phyloP scores from a whole-genome alignment of 2,888 invertebrate species.

The Cyclophora punctaria region DNA sequence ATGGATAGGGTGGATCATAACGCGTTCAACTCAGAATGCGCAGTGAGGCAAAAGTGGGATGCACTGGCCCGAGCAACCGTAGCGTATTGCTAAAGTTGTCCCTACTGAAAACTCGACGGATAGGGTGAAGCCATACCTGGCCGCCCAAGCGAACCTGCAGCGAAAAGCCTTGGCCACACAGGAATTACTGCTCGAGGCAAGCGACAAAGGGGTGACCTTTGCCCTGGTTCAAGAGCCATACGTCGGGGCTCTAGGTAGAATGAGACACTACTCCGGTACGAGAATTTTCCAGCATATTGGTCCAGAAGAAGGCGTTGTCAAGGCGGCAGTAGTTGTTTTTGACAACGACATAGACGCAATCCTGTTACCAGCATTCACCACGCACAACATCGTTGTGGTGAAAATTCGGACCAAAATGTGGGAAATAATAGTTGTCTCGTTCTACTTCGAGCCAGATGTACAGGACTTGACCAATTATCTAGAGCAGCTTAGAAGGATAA shows the following conservation, averaged over 20 bases:
- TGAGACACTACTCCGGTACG: not conserved
- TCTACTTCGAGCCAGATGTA: conserved; percentile 14
- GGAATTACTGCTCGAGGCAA: conserved; percentile 1
- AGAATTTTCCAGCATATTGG: conserved; percentile 2
- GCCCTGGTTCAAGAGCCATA: not conserved
- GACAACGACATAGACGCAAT: not conserved
- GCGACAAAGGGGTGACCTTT: not conserved
- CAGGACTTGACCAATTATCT: conserved; percentile 10
- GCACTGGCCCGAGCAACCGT: conserved; percentile 5
- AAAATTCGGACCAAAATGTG: conserved; percentile 6
- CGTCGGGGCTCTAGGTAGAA: not conserved
- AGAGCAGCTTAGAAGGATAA: conserved; percentile 1
- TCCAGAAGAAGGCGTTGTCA: not conserved
- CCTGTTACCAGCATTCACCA: conserved; percentile 3
- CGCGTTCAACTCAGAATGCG: conserved; percentile 1
- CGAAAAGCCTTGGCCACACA: not conserved
- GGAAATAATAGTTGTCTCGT: conserved; percentile 6
- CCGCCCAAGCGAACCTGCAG: conserved; percentile 5
- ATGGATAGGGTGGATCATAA: not conserved
- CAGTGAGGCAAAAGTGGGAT: conserved; percentile 5
- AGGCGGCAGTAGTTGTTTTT: conserved; percentile 6
- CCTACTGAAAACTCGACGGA: too few relatives aligned
- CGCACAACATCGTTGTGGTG: conserved; percentile 5
- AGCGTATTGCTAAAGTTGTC: conserved; percentile 10
- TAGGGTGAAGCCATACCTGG: not conserved